Evolutionary conservation across 2,113 vertebrate genomes (phyloP), one percentile per base, ranked within the genome.

Genomic region (Thamnaconus septentrionalis): DNA sequence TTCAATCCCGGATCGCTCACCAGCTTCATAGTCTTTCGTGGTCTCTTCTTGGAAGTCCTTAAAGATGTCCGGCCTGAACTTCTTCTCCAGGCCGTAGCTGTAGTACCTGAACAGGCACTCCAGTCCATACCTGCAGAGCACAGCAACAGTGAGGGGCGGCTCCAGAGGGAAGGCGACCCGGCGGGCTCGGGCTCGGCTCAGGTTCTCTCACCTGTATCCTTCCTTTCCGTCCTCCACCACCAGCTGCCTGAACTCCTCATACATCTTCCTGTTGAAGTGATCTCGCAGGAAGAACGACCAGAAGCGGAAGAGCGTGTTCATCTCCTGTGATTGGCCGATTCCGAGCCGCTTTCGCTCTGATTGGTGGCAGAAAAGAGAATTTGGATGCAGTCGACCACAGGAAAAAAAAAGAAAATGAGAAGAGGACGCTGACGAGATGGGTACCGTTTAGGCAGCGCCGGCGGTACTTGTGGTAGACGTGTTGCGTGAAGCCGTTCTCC

Each of bases 21-120:
- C 97, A 64, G 95, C 94, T 90, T 98, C 96, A 0, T 98, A 99
- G 88, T 99, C 97, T 82, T 94, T 96, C 52, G 95, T 66, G 41
- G 97, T 99, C 87, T 99, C 97, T 78, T 98, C 97, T 91, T 99
- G 96, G 75, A 99, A 99, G 87, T 99, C 96, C 78, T 95, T 97
- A 81, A 99, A 99, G 79, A 99, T 97, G 73, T 99, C 97, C 0
- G 93, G 92, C 81, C 97, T 91, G 91, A 99, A 98, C 74, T 98
- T 98, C 90, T 93, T 97, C 88, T 99, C 97, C 63, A 99, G 91
- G 39, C 97, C 97, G 0, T 99, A 99, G 88, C 97, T 99, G 82
- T 97, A 99, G 89, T 98, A 99, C 93, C 97, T 93, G 93, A 99
- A 99, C 91, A 99, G 94, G 91, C 97, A 99, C 94, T 99, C 97